Conservation (phyloP, 2,113 vertebrate species). For the Larimichthys polyactis region DNA sequence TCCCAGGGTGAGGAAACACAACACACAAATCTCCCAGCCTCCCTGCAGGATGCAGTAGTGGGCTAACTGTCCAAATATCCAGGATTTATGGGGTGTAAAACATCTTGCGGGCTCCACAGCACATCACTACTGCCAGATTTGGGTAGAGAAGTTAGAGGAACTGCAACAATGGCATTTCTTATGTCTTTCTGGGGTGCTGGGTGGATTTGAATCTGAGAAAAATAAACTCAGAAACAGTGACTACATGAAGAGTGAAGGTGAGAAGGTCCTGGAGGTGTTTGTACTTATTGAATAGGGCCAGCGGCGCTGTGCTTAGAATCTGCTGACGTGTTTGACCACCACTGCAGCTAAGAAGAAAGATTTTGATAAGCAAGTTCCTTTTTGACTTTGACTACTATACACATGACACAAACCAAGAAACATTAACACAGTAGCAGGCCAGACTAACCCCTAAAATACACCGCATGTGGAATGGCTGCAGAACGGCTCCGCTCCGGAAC, state of each 20-base stretch:
- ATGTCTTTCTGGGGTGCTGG: background rate
- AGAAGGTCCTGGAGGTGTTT: background rate
- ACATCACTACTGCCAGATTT: conserved; percentile 29
- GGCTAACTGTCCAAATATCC: conserved; percentile 60
- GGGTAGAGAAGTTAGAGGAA: background rate
- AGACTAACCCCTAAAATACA: too few species aligned
- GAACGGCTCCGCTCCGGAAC: too few species aligned
- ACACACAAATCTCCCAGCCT: conserved; percentile 68
- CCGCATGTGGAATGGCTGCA: too few species aligned
- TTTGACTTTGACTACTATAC: too few species aligned
- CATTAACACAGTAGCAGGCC: too few species aligned
- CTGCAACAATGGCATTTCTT: background rate
- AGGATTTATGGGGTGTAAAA: conserved; percentile 74
- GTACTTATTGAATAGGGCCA: background rate
- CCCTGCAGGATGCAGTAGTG: conserved; percentile 44
- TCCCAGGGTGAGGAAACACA: conserved; percentile 59
- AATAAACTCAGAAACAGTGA: background rate
- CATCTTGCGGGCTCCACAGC: conserved; percentile 35
- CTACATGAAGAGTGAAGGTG: too few species aligned
- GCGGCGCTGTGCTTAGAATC: background rate
- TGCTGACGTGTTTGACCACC: background rate
- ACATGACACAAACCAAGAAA: background rate
- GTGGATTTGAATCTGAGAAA: background rate
- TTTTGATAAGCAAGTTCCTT: background rate
- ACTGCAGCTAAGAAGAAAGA: background rate